Evolutionary conservation across 2,113 vertebrate species (phyloP).

Genomic region (Gulo gulo): DNA sequence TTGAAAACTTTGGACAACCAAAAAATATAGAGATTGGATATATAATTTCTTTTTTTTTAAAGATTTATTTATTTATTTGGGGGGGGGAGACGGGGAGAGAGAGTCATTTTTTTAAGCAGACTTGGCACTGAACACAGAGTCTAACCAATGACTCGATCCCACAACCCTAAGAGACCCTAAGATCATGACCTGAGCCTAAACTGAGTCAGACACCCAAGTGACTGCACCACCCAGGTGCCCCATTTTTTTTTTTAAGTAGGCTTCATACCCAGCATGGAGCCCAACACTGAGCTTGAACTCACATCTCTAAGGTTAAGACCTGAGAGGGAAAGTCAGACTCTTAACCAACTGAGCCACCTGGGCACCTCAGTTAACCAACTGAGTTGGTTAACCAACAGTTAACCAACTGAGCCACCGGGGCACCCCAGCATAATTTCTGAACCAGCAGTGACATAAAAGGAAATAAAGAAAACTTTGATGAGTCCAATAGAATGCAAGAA

Average conservation of each 20-base stretch:
- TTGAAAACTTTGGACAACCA: background rate
- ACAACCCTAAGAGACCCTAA: background rate
- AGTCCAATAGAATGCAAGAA: background rate
- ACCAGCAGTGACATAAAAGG: background rate
- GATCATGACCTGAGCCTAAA: background rate
- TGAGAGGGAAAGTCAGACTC: background rate
- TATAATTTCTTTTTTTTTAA: background rate
- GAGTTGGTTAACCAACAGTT: background rate
- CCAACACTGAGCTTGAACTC: background rate
- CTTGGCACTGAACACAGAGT: background rate
- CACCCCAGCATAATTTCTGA: background rate
- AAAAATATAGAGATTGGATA: background rate
- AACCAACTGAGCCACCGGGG: background rate
- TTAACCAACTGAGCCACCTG: background rate
- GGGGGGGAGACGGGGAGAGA: background rate
- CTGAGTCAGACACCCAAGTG: background rate
- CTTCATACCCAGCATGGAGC: background rate
- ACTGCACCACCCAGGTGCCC: background rate
- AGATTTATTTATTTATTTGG: background rate
- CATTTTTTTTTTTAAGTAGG: background rate
- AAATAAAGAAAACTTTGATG: background rate
- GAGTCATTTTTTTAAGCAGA: background rate
- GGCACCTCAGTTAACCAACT: too few species aligned
- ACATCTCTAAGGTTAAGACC: background rate
- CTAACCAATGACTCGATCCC: background rate